These are phyloP conservation scores for Ectropis grisescens DNA, from an alignment of 1,140 invertebrate species.

Conservation along the genomic window DNA sequence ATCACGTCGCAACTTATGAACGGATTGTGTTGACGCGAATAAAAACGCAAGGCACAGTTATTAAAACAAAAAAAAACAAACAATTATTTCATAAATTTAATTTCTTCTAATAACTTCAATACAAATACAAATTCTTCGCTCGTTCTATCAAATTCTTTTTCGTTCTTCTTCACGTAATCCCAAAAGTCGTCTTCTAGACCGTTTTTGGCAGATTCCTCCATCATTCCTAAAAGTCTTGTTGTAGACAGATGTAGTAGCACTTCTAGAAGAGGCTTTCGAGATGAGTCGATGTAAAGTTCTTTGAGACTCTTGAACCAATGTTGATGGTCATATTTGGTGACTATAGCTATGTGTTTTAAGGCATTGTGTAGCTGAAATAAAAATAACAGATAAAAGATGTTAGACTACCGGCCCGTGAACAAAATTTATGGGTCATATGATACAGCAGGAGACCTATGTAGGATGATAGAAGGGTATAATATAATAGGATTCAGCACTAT, in stretches of 20 bases:
- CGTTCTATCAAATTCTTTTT: conserved; percentile 16
- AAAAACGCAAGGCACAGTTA: too few relatives aligned
- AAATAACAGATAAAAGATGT: too few relatives aligned
- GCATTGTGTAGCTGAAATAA: conserved; percentile 38
- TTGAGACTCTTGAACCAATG: conserved; percentile 37
- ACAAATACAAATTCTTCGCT: conserved; percentile 28
- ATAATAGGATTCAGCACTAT: too few relatives aligned
- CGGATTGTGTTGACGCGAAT: too few relatives aligned
- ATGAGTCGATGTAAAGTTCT: conserved; percentile 21
- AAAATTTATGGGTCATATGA: too few relatives aligned
- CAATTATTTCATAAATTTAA: conserved; percentile 11
- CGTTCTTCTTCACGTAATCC: conserved; percentile 21
- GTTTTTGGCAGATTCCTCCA: conserved; percentile 25
- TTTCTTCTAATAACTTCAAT: conserved; percentile 12
- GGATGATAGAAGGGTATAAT: too few relatives aligned
- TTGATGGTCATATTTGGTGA: conserved; percentile 30
- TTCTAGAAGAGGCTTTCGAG: conserved; percentile 15
- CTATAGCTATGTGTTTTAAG: conserved; percentile 28
- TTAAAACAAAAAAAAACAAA: conserved; percentile 2
- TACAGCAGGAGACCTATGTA: too few relatives aligned
- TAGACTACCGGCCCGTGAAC: too few relatives aligned
- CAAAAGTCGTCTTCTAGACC: conserved; percentile 19
- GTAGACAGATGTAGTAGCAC: conserved; percentile 31
- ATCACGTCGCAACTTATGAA: too few relatives aligned
- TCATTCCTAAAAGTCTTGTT: conserved; percentile 19